Percentiles rank a stretch among this genome's conserved stretches.
These are phyloP conservation scores for Rafetus swinhoei DNA, from an alignment of 2,113 vertebrate genomes.

Conservation along the genomic window DNA sequence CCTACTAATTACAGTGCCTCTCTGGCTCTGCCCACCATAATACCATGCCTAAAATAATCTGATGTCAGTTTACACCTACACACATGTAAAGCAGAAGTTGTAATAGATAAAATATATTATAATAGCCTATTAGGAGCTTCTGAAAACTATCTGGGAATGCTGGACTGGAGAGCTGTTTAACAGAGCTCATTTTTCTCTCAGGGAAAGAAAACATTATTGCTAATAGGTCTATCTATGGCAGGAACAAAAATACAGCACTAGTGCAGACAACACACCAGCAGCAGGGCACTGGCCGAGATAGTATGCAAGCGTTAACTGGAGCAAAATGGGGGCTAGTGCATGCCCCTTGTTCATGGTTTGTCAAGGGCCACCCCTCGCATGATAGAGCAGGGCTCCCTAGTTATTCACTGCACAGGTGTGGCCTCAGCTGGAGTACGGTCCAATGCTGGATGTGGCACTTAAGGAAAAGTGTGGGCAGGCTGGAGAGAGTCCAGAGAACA, in stretches of 20 bases:
- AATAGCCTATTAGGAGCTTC: not conserved
- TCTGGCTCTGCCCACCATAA: not conserved
- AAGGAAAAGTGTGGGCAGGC: not conserved
- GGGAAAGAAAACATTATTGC: not conserved
- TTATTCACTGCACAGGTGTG: not conserved
- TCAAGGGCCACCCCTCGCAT: too few species aligned
- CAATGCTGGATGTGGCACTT: not conserved
- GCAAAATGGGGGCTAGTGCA: not conserved
- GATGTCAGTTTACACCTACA: not conserved
- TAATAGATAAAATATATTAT: not conserved
- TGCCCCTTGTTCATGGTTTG: not conserved
- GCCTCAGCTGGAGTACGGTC: not conserved
- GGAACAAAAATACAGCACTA: not conserved
- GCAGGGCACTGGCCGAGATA: not conserved
- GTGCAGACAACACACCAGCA: not conserved
- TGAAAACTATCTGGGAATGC: not conserved
- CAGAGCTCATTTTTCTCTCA: not conserved
- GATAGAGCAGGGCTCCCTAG: not conserved
- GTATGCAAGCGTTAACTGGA: not conserved
- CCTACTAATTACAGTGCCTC: not conserved
- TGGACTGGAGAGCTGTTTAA: not conserved
- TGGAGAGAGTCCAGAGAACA: not conserved
- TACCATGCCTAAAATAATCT: not conserved
- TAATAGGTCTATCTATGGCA: not conserved
- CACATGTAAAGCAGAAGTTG: not conserved